A percentile compares a stretch with the other conserved stretches of the same genome.
Evolutionary conservation across 2,888 invertebrate species (phyloP).

Genomic region (Hetaerina titia): DNA sequence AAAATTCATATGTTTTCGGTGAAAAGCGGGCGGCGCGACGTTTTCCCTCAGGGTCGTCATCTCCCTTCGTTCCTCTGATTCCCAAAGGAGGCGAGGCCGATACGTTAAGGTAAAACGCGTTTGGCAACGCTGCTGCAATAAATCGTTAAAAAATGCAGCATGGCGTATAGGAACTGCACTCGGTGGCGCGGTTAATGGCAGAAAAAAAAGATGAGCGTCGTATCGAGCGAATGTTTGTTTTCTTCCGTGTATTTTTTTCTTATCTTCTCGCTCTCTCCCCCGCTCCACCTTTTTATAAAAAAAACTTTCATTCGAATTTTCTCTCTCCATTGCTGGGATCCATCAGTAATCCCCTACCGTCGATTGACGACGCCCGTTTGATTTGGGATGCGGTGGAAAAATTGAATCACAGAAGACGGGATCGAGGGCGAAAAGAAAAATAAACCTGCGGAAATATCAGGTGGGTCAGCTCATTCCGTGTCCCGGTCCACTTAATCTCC

Average conservation of each 20-base stretch:
- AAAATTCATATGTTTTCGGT: neutral
- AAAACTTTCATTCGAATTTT: neutral
- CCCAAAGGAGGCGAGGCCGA: slow-evolving; percentile 8
- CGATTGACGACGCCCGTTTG: neutral
- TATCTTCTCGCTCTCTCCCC: neutral
- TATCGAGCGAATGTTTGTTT: slow-evolving; percentile 8
- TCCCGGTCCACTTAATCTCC: neutral
- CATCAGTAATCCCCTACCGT: neutral
- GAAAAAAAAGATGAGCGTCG: neutral
- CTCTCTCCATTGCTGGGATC: neutral
- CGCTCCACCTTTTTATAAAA: neutral
- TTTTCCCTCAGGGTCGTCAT: neutral
- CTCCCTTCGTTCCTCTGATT: neutral
- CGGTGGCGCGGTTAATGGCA: slow-evolving; percentile 30
- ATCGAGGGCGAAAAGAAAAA: neutral
- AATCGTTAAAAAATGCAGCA: slow-evolving; percentile 5
- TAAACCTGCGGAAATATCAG: neutral
- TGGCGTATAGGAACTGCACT: neutral
- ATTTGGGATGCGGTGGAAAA: neutral
- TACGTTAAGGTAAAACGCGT: neutral
- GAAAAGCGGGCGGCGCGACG: neutral
- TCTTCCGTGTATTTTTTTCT: neutral
- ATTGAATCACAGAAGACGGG: neutral
- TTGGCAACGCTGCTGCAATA: slow-evolving; percentile 35
- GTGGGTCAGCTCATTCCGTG: neutral